Evolutionary conservation across 2,888 invertebrate genomes (phyloP), one percentile per base, ranked within the genome.

Genomic region (Ophioninae sp.): DNA sequence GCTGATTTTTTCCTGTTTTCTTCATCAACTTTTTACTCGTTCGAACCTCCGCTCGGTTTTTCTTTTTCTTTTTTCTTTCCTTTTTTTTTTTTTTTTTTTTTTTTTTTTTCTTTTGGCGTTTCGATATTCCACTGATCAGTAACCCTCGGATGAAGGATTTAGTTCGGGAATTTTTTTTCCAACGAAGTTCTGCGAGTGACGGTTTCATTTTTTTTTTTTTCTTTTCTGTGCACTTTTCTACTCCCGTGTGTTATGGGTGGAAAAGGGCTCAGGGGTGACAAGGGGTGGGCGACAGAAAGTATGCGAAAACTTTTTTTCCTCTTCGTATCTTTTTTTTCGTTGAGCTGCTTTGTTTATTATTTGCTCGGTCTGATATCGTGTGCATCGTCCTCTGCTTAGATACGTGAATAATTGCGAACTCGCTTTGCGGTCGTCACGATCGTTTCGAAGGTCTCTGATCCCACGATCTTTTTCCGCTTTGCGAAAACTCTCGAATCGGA

Each of bases 1-100:
- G 56, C 57, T n/a, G 72, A 65, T 41, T n/a, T 41, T 20, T 13
- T 59, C 23, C 30, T 59, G 41, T 21, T 68, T 68, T 68, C 41
- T 30, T 41, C 37, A 23, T n/a, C 50, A 21, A 8, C 62, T 76
- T 68, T 56, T 7, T 44, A 37, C 59, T 59, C 59, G 20, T 59
- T 21, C 50, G 50, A 50, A 50, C n/a, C 6, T 30, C 30, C 17
- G 7, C 17, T 57, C 17, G 21, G 7, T 21, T 10, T 41, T 41
- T 39, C 30, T 23, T 44, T 0, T 17, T 17, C 13, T 23, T 30
- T 50, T 30, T 69, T 64, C 30, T 23, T 7, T 23, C 23, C 23
- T 21, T 23, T 17, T 69, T 13, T 69, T 7, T 20, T 6, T 7
- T 5, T 2, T 50, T n/a, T 23, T 70, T 39, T 50, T 50, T 13